These are phyloP conservation scores for Mastacembelus armatus DNA, from an alignment of 2,797 vertebrate genomes.

Conservation along the genomic window DNA sequence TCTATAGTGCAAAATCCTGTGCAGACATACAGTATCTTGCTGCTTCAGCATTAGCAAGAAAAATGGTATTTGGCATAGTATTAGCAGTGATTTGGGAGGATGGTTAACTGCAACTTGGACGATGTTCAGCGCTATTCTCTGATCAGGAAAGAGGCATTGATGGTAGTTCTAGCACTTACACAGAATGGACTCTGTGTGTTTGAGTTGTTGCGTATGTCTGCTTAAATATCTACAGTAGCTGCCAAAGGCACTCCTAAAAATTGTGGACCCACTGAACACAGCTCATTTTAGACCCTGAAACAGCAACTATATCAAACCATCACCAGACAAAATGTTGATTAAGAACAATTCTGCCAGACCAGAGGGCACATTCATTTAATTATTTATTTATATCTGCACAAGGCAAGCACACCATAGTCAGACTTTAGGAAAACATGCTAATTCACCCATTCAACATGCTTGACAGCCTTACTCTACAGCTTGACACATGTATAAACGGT, in stretches of 20 bases:
- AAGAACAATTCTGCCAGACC: neutral
- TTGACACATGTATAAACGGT: too few relatives aligned
- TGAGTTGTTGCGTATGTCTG: neutral
- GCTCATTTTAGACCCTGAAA: too few relatives aligned
- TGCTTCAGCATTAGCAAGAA: constrained; percentile 18
- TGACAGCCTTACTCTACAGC: too few relatives aligned
- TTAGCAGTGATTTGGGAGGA: constrained; percentile 1
- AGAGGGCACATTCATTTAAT: neutral
- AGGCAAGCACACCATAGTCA: neutral
- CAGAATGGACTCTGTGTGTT: neutral
- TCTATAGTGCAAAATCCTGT: neutral
- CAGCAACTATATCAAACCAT: neutral
- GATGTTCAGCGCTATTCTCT: neutral
- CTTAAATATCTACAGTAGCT: neutral
- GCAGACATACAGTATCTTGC: neutral
- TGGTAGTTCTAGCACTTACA: neutral
- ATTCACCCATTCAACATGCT: neutral
- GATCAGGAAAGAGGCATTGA: constrained; percentile 11
- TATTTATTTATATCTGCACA: neutral
- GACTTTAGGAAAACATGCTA: neutral
- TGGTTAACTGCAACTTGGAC: neutral
- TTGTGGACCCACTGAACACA: neutral
- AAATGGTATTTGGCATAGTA: constrained; percentile 10
- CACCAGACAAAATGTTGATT: neutral
- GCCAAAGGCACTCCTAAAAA: neutral